Conservation (phyloP, 2,888 invertebrate species). For the Brachylomia viminalis region DNA sequence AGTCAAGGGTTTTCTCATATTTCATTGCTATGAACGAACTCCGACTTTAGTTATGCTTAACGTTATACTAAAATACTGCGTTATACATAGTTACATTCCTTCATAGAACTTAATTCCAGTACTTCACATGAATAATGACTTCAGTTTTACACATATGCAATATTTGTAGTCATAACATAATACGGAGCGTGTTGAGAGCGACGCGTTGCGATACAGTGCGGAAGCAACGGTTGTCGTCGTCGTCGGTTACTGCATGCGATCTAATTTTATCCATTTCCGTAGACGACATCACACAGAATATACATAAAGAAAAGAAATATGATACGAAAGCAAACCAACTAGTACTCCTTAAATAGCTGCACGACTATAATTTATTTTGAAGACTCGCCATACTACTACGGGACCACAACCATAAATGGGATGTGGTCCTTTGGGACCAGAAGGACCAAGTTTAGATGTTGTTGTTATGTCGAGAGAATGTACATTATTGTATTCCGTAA, state of each 20-base stretch:
- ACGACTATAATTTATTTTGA: slow-evolving; percentile 29
- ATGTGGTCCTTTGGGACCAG: background rate
- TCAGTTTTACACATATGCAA: slow-evolving; percentile 5
- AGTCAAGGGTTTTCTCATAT: background rate
- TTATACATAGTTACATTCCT: background rate
- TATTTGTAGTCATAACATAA: slow-evolving; percentile 23
- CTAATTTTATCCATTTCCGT: slow-evolving; percentile 60
- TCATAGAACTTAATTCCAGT: background rate
- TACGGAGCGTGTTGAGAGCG: slow-evolving; percentile 30
- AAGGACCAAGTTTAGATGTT: slow-evolving; percentile 3
- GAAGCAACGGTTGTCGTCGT: slow-evolving; percentile 32
- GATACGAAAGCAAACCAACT: slow-evolving; percentile 13
- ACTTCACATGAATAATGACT: background rate
- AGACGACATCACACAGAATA: slow-evolving; percentile 37
- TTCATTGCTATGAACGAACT: background rate
- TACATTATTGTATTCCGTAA: slow-evolving; percentile 44
- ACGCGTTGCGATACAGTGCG: slow-evolving; percentile 40
- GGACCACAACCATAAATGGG: background rate
- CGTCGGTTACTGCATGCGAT: slow-evolving; percentile 45
- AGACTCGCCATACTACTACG: background rate
- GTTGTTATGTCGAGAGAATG: background rate
- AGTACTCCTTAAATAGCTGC: slow-evolving; percentile 13
- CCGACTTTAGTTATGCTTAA: background rate
- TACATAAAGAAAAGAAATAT: slow-evolving; percentile 16
- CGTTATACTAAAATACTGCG: background rate